Conservation (phyloP, 2,113 vertebrate genomes). For the Anas platyrhynchos region DNA sequence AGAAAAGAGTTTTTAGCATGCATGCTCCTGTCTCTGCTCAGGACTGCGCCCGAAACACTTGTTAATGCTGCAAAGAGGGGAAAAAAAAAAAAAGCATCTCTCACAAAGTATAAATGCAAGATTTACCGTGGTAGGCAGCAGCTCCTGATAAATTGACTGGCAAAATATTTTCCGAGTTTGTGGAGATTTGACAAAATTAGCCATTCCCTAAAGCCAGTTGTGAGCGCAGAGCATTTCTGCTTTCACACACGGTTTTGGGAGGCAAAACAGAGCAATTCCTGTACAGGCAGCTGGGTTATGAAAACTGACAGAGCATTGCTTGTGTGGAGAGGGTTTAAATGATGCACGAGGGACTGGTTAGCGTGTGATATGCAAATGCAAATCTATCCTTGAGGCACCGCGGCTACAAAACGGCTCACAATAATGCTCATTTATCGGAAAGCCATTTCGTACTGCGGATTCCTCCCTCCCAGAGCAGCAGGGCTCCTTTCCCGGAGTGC, state of each 20-base stretch:
- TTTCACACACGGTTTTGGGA: background rate
- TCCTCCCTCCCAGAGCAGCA: background rate
- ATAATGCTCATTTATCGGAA: background rate
- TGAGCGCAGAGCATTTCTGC: background rate
- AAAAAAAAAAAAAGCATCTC: background rate
- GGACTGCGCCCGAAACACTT: background rate
- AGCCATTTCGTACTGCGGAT: background rate
- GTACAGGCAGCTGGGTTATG: slow-evolving; percentile 35
- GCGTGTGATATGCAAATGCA: slow-evolving; percentile 45
- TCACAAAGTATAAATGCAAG: background rate
- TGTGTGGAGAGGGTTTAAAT: slow-evolving; percentile 27
- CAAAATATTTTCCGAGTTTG: background rate
- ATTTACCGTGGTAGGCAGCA: background rate
- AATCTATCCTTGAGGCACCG: slow-evolving; percentile 10
- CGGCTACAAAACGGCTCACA: slow-evolving; percentile 37
- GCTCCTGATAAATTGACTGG: background rate
- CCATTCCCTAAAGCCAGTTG: slow-evolving; percentile 6
- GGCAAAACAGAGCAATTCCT: slow-evolving; percentile 34
- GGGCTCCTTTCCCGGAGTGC: background rate
- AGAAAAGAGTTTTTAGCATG: background rate
- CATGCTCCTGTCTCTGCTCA: background rate
- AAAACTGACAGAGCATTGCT: slow-evolving; percentile 39
- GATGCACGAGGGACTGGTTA: slow-evolving; percentile 38
- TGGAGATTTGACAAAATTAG: background rate
- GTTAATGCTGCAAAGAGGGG: background rate